These are phyloP conservation scores for Harmothoe impar DNA, from an alignment of 2,888 invertebrate genomes.

Conservation along the genomic window DNA sequence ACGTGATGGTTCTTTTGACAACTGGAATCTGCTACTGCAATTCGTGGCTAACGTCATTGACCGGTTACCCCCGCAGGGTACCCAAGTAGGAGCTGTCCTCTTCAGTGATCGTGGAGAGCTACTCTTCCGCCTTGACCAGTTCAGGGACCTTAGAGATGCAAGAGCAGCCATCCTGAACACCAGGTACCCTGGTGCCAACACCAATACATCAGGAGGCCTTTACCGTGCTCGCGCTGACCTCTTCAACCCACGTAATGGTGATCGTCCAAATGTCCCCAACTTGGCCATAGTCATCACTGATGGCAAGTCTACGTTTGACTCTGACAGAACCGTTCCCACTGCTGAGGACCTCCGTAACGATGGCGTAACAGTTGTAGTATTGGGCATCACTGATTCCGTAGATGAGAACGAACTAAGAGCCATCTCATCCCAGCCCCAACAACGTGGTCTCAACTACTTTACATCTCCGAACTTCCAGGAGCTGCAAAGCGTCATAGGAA, in stretches of 20 bases:
- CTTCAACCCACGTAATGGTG: slow-evolving; percentile 49
- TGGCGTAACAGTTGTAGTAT: neutral
- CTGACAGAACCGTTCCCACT: slow-evolving; percentile 16
- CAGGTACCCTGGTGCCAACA: slow-evolving; percentile 60
- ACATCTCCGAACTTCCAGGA: slow-evolving; percentile 46
- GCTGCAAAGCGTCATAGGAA: slow-evolving; percentile 25
- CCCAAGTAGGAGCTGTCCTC: slow-evolving; percentile 22
- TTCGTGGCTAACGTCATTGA: slow-evolving; percentile 50
- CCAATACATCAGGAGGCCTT: slow-evolving; percentile 49
- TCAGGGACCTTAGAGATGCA: neutral
- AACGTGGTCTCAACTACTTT: slow-evolving; percentile 54
- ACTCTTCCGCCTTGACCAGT: neutral
- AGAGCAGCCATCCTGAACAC: slow-evolving; percentile 56
- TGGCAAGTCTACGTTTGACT: slow-evolving; percentile 64
- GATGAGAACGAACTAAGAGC: slow-evolving; percentile 45
- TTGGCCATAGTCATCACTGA: slow-evolving; percentile 64
- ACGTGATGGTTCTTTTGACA: slow-evolving; percentile 27
- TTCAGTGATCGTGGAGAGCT: slow-evolving; percentile 29
- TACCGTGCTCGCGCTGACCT: neutral
- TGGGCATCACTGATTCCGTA: slow-evolving; percentile 39
- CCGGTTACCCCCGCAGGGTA: neutral
- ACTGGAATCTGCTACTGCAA: slow-evolving; percentile 41
- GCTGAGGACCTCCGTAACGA: neutral
- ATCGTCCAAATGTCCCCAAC: slow-evolving; percentile 38
- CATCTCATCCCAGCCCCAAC: slow-evolving; percentile 62